Conservation (phyloP, 2,888 invertebrate genomes). For the Eudasyphora cyanicolor region DNA sequence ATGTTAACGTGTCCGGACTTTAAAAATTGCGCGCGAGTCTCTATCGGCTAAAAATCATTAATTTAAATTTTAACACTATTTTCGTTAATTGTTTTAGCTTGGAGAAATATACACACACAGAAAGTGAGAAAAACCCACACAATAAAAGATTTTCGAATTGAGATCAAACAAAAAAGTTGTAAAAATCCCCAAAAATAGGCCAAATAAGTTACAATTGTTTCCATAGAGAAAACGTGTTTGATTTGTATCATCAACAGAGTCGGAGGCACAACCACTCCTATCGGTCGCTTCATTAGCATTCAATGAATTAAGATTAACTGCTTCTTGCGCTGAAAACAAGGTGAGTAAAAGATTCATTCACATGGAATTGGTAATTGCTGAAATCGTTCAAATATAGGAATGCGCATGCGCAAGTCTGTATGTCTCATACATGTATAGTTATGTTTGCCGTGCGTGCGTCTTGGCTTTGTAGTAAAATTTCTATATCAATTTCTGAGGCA, state of each 20-base stretch:
- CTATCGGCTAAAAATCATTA: conserved; percentile 22
- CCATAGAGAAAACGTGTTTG: not conserved
- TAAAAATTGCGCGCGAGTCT: conserved; percentile 40
- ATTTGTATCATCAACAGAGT: conserved; percentile 6
- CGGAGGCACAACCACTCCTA: not conserved
- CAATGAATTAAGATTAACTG: conserved; percentile 45
- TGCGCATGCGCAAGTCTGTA: not conserved
- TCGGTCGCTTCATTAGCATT: conserved; percentile 32
- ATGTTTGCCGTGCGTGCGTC: not conserved
- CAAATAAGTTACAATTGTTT: conserved; percentile 25
- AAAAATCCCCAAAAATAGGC: conserved; percentile 24
- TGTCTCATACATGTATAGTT: not conserved
- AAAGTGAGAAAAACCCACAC: conserved; percentile 24
- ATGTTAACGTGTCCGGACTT: conserved; percentile 60
- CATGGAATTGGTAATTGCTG: not conserved
- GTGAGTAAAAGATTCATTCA: conserved; percentile 43
- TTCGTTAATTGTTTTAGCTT: conserved; percentile 32
- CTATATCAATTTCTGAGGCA: not conserved
- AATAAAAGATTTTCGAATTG: conserved; percentile 27
- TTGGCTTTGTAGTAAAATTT: not conserved
- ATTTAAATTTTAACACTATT: conserved; percentile 47
- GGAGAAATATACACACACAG: conserved; percentile 18
- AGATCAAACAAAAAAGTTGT: conserved; percentile 36
- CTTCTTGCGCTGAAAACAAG: conserved; percentile 39
- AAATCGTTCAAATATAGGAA: not conserved